Conservation (phyloP, 2,113 vertebrate genomes). For the Manacus vitellinus region DNA sequence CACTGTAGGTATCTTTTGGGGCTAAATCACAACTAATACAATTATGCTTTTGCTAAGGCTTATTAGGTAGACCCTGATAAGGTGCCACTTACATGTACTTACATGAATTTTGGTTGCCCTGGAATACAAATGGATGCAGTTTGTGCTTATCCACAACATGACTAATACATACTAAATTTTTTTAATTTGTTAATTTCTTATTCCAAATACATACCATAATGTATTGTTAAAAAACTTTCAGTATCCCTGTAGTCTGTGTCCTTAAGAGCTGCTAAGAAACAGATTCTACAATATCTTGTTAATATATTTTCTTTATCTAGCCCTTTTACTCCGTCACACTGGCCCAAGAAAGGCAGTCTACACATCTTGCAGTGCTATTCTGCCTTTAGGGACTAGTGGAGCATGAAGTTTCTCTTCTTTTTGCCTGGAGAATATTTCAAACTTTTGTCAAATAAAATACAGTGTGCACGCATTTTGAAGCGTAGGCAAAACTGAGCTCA, state of each 20-base stretch:
- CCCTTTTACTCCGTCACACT: neutral
- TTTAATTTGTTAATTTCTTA: rapidly evolving
- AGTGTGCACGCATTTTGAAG: neutral
- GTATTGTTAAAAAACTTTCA: neutral
- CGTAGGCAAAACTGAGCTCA: neutral
- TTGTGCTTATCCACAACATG: neutral
- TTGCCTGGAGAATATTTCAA: neutral
- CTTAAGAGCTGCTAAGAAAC: neutral
- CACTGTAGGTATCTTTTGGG: neutral
- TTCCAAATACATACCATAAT: neutral
- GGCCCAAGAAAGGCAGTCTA: neutral
- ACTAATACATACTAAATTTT: rapidly evolving
- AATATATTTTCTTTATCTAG: neutral
- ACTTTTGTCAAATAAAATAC: neutral
- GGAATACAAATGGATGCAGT: neutral
- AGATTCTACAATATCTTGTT: neutral
- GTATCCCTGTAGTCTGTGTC: neutral
- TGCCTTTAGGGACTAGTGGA: neutral
- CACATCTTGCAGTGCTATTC: neutral
- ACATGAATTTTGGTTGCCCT: neutral
- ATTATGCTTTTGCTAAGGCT: neutral
- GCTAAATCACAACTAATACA: neutral
- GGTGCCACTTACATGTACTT: neutral
- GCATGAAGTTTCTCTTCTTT: neutral
- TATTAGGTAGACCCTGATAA: neutral